Conservation (phyloP, 2,113 vertebrate species). For the Tetrao urogallus region DNA sequence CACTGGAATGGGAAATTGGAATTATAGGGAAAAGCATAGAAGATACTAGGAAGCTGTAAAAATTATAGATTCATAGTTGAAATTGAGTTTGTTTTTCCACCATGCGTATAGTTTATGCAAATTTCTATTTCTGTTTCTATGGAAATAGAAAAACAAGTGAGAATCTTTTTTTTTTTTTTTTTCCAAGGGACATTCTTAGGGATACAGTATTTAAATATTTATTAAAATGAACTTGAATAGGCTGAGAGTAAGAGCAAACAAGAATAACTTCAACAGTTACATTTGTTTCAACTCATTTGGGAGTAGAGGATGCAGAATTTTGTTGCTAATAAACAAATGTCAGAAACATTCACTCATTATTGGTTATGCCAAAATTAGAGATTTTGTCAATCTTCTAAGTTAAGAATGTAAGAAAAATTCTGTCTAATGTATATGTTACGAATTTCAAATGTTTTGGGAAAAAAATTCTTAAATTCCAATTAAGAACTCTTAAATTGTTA, state of each 20-base stretch:
- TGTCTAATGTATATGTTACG: accelerated
- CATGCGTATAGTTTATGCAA: not conserved
- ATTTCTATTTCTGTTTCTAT: not conserved
- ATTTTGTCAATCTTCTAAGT: not conserved
- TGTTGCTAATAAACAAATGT: not conserved
- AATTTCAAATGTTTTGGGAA: not conserved
- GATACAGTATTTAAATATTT: not conserved
- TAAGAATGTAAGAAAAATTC: not conserved
- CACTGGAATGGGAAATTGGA: not conserved
- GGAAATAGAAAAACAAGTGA: not conserved
- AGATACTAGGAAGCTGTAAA: not conserved
- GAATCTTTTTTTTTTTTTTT: not conserved
- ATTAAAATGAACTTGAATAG: not conserved
- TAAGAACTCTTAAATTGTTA: not conserved
- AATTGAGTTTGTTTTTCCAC: not conserved
- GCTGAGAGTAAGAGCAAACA: not conserved
- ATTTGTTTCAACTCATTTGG: not conserved
- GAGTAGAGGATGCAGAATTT: not conserved
- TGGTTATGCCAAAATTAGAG: not conserved
- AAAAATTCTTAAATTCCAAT: not conserved
- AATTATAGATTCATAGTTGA: not conserved
- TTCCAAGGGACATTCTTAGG: accelerated
- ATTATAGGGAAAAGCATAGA: not conserved
- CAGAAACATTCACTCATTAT: accelerated
- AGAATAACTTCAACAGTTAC: not conserved